These are phyloP conservation scores for Numenius arquata DNA, from an alignment of 2,113 vertebrate species.

Conservation along the genomic window DNA sequence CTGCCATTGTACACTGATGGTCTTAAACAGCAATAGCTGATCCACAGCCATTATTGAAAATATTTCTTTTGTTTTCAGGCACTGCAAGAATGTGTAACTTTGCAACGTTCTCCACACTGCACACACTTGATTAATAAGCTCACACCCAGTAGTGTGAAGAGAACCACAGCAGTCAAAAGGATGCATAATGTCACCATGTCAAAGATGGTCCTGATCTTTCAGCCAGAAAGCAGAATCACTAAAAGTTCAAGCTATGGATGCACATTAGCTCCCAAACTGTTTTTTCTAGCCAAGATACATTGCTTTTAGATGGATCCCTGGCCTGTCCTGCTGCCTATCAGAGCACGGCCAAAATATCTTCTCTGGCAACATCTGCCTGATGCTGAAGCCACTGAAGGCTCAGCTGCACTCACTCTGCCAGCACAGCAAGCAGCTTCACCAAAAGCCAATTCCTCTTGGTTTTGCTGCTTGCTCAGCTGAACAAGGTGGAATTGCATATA, in stretches of 20 bases:
- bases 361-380: background rate
- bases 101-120: background rate
- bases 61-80: background rate
- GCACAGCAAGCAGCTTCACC: background rate
- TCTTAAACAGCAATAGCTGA: background rate
- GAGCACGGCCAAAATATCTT: background rate
- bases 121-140: background rate
- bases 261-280: background rate
- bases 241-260: background rate
- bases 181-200: accelerated
- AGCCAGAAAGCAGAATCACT: background rate
- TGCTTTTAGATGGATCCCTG: no score
- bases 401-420: background rate
- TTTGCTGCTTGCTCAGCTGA: background rate
- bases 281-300: background rate
- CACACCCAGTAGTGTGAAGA: background rate
- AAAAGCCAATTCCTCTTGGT: background rate
- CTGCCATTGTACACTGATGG: background rate
- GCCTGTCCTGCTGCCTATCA: no score
- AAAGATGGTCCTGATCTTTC: background rate
- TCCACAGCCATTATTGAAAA: background rate
- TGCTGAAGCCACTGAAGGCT: background rate
- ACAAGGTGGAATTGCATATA: background rate
- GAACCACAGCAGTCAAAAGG: background rate
- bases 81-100: background rate